These are phyloP conservation scores for Bombus vancouverensis DNA, from an alignment of 1,140 invertebrate species.

Conservation along the genomic window DNA sequence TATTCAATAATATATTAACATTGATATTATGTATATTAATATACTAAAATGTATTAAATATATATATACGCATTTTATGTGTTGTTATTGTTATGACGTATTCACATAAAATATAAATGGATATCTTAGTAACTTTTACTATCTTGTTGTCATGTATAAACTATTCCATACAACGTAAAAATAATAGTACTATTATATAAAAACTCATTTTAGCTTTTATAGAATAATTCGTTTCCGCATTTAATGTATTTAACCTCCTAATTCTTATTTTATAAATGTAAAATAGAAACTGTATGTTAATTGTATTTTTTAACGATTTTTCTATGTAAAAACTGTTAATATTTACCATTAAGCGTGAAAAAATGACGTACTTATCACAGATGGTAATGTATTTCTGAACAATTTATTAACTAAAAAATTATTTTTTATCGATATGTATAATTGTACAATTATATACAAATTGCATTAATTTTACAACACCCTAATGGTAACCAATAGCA, in stretches of 20 bases:
- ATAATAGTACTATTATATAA: background rate
- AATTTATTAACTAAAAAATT: background rate
- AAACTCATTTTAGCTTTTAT: background rate
- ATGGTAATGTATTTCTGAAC: background rate
- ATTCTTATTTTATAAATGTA: slow-evolving; percentile 6
- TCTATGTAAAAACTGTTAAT: slow-evolving; percentile 14
- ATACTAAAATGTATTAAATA: background rate
- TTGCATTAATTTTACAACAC: slow-evolving; percentile 45
- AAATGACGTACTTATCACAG: background rate
- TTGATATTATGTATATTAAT: slow-evolving; percentile 3
- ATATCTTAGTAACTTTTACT: slow-evolving; percentile 25
- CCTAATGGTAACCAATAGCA: slow-evolving; percentile 14
- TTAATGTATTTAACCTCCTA: background rate
- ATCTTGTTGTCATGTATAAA: slow-evolving; percentile 20
- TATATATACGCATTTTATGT: slow-evolving; percentile 19
- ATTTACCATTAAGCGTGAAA: slow-evolving; percentile 3
- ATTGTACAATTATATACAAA: background rate
- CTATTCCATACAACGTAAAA: background rate
- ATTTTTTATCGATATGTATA: slow-evolving; percentile 4
- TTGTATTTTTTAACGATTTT: slow-evolving; percentile 18
- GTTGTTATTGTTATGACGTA: slow-evolving; percentile 19
- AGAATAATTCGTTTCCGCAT: slow-evolving; percentile 6
- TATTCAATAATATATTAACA: background rate
- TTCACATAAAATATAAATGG: background rate
- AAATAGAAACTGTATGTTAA: background rate